Evolutionary conservation across 2,797 vertebrate species (phyloP), one percentile per base, ranked within the genome.

Genomic region (Semaprochilodus insignis): DNA sequence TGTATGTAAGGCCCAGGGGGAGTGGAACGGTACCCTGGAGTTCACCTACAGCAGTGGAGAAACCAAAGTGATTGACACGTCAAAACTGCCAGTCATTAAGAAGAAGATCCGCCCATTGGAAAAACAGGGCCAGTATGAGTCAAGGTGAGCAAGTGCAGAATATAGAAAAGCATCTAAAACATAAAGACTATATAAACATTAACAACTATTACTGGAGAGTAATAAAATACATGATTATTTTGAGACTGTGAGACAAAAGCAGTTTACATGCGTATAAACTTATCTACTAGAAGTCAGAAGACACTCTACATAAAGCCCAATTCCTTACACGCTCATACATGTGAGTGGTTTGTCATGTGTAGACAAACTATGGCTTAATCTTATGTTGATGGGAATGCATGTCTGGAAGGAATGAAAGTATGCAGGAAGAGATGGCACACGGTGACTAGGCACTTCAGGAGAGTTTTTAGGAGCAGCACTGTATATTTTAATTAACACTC

Each of bases 41-140:
- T 97, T 97, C 81, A 95, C 94, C 1, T 97, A 97, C 81, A 97
- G 87, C 93, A 96, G 90, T 0, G 96, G 96, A 60, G 96, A 97
- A 79, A 96, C 95, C 92, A 96, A 96, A 93, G 92, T 95, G 80
- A 95, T 97, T 1, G 95, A 97, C 90, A 96, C 95, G 0, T 92
- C 91, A 60, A 91, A 94, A 5, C 88, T 97, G 85, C 94, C 95
- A 0, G 88, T 95, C 31, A 94, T 91, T 77, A 95, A 88, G 4
- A 97, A 97, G 86, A 96, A 87, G 90, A 96, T 97, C 17, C 89
- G 95, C 15, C 95, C 96, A 0, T 67, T 94, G 55, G 93, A 93
- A 34, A 96, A 96, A 77, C 96, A 97, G 85, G 92, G 95, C 10
- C 93, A 90, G 0, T 92, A 93, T 90, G 96, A 97, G 69, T 97